phyloP scores from a whole-genome alignment of 2,888 invertebrate species.

The Eretmocerus hayati region DNA sequence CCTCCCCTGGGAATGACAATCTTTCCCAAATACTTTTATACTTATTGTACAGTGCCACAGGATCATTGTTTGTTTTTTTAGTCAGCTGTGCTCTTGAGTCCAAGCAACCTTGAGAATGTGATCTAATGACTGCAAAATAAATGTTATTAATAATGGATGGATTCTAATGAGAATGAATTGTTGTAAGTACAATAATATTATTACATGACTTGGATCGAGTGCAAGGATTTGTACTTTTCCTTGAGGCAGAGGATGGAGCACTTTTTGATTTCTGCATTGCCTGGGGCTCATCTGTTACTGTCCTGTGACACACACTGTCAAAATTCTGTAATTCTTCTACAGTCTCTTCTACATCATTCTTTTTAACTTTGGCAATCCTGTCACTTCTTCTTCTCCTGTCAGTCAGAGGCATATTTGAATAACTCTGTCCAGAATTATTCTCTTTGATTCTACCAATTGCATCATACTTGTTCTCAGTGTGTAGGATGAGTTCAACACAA shows the following conservation, averaged over 20 bases:
- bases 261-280: conserved; percentile 15
- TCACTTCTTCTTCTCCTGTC: too few species aligned
- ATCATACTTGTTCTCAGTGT: too few species aligned
- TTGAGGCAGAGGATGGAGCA: conserved; percentile 15
- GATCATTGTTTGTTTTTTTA: conserved; percentile 54
- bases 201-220: conserved; percentile 35
- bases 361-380: not conserved
- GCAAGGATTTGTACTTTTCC: conserved; percentile 17
- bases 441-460: too few species aligned
- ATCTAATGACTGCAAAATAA: conserved; percentile 54
- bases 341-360: conserved; percentile 11
- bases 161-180: not conserved
- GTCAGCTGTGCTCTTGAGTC: conserved; percentile 26
- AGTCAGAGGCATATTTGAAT: too few species aligned
- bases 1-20: conserved; percentile 69
- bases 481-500: too few species aligned
- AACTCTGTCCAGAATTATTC: too few species aligned
- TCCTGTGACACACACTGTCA: too few species aligned
- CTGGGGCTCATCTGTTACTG: too few species aligned
- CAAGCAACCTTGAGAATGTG: conserved; percentile 45
- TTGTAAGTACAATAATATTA: not conserved
- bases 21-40: conserved; percentile 69
- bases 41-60: conserved; percentile 69
- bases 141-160: conserved; percentile 1
- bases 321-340: too few species aligned